Evolutionary conservation across 2,113 vertebrate genomes (phyloP), one percentile per base, ranked within the genome.

Genomic region (Pelecanus crispus): DNA sequence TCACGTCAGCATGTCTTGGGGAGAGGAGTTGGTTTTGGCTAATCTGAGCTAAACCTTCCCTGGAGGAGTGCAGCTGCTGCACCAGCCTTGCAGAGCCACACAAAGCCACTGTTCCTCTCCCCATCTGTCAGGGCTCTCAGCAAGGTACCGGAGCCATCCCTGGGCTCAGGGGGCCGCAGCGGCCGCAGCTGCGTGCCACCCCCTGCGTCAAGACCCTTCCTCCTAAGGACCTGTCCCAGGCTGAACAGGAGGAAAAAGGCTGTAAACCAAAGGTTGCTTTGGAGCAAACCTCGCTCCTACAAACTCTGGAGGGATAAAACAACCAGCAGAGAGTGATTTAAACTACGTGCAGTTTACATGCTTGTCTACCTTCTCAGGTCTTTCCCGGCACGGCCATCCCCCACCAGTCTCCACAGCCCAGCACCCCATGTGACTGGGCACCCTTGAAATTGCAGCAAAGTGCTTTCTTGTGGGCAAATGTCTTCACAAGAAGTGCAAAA

Each of bases 31-130:
- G 53, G 50, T 92, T 95, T 90, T 92, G 89, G 89, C 42, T 97
- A 94, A 95, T 97, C 71, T 94, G 87, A 93, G 67, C 87, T 97
- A 95, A 95, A 82, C 87, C 67, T 93, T 95, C 93, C 93, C 94
- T 52, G 71, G 87, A 93, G 93, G 93, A 91, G 78, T 81, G 71
- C 96, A 95, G 96, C 94, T 97, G 94, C 84, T 95, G 87, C 74
- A 71, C 71, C 74, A 92, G 89, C 62, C 83, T 89, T 65, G 34
- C 56, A 75, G 56, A 91, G 75, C 78, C 49, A 61, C 62, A 87
- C n/a, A 70, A 80, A 92, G 74, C 62, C 78, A 66, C 78, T 95
- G 67, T 59, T 94, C 26, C 28, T 81, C 67, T 88, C 29, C 11
- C 70, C 87, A 49, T 95, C 84, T 95, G 87, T 59, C 63, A 78